Percentiles rank a stretch among this genome's conserved stretches.
These are phyloP conservation scores for Tamandua tetradactyla DNA, from an alignment of 2,797 vertebrate genomes.

Conservation along the genomic window DNA sequence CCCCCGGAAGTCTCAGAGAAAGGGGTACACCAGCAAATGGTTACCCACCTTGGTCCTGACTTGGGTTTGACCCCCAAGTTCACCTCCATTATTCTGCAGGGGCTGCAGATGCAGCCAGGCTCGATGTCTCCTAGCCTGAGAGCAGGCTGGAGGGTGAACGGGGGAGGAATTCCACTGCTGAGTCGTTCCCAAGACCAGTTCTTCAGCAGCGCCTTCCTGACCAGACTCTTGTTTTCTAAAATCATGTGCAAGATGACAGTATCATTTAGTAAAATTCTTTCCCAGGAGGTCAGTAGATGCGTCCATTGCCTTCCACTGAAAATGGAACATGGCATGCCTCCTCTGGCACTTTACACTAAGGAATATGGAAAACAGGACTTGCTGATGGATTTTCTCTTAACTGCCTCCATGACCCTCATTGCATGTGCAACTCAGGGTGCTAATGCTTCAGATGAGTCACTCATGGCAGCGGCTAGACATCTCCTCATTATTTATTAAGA, in stretches of 20 bases:
- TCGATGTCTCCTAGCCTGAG: not conserved
- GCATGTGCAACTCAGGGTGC: not conserved
- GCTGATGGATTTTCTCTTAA: not conserved
- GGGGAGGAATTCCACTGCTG: not conserved
- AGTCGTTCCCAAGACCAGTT: not conserved
- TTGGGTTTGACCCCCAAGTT: not conserved
- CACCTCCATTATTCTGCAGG: no score
- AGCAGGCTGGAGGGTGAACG: not conserved
- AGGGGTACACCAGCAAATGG: not conserved
- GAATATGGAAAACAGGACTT: not conserved
- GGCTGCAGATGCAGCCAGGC: not conserved
- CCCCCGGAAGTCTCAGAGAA: not conserved
- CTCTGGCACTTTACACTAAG: not conserved
- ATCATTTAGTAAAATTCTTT: not conserved
- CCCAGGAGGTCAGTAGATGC: not conserved
- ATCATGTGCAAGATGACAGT: not conserved
- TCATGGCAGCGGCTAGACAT: conserved; percentile 15
- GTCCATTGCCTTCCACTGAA: not conserved
- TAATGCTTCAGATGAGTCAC: conserved; percentile 43
- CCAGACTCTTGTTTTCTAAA: not conserved
- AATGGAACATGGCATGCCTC: accelerated
- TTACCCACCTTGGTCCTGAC: not conserved
- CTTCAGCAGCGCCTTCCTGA: not conserved
- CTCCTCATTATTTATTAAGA: conserved; percentile 67
- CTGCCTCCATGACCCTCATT: not conserved